phyloP scores from a whole-genome alignment of 2,888 invertebrate genomes.

The Pemphredon lugubris region DNA sequence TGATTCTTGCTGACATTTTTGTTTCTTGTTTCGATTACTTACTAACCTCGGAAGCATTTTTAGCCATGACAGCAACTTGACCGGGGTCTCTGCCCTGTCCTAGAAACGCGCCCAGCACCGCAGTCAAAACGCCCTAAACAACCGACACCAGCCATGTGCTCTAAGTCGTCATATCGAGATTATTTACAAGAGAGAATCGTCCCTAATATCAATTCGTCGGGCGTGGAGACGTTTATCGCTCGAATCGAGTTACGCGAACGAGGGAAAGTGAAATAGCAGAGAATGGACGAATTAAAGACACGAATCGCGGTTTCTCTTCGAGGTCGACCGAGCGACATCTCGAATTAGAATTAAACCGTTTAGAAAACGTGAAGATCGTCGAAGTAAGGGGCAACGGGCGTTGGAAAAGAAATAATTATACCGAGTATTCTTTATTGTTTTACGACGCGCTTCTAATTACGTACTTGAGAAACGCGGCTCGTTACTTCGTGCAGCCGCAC shows the following conservation, averaged over 20 bases:
- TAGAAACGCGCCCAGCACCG: conserved; percentile 94
- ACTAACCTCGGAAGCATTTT: conserved; percentile 97
- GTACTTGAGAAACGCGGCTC: conserved; percentile 18
- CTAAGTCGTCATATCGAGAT: conserved; percentile 65
- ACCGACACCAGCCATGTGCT: conserved; percentile 79
- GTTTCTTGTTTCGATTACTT: conserved; percentile 51
- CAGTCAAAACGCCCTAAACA: conserved; percentile 95
- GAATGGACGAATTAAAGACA: no score
- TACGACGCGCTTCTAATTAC: conserved; percentile 38
- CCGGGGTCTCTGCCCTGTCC: conserved; percentile 93
- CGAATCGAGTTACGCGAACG: not conserved
- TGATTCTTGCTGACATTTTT: no score
- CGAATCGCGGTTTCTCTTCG: not conserved
- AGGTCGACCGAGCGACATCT: not conserved
- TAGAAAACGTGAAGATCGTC: conserved; percentile 64
- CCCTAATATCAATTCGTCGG: not conserved
- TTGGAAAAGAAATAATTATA: conserved; percentile 15
- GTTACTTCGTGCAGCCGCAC: conserved; percentile 37
- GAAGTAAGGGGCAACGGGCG: conserved; percentile 3
- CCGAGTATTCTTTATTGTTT: conserved; percentile 23
- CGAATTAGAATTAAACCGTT: conserved; percentile 50
- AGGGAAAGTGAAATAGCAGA: no score
- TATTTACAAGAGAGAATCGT: conserved; percentile 66
- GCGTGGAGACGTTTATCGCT: no score
- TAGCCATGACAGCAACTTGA: conserved; percentile 96